phyloP scores from a whole-genome alignment of 2,113 vertebrate species.

The Marmota flaviventris region DNA sequence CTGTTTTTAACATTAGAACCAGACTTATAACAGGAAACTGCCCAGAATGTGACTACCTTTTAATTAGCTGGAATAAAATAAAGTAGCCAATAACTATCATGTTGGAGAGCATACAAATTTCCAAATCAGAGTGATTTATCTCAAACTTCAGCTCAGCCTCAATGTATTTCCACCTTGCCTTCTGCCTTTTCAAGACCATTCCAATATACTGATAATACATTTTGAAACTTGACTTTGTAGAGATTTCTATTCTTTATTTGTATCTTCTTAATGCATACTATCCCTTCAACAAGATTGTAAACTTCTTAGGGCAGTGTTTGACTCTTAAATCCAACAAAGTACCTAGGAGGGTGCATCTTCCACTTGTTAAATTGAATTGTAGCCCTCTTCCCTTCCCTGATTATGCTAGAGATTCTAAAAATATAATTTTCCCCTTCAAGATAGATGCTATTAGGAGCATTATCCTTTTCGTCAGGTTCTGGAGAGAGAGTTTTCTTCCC shows the following conservation, averaged over 20 bases:
- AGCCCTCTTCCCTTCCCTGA: not conserved
- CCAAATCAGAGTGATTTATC: not conserved
- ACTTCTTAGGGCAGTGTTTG: not conserved
- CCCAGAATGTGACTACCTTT: not conserved
- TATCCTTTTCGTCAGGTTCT: not conserved
- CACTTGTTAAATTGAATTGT: not conserved
- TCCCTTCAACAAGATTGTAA: not conserved
- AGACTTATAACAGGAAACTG: not conserved
- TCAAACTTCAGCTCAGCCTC: not conserved
- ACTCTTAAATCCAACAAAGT: not conserved
- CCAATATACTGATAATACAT: not conserved
- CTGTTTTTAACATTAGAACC: not conserved
- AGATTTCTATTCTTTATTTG: not conserved
- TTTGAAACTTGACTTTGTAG: not conserved
- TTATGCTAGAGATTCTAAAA: not conserved
- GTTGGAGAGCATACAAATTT: not conserved
- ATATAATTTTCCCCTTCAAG: not conserved
- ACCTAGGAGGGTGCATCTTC: not conserved
- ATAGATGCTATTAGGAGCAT: not conserved
- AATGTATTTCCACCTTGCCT: not conserved
- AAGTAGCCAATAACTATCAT: not conserved
- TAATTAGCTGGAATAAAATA: slow-evolving; percentile 23
- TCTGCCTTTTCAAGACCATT: not conserved
- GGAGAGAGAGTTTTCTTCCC: not conserved
- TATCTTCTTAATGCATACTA: slow-evolving; percentile 8